Conservation (phyloP, 2,113 vertebrate species). For the Pelodiscus sinensis region DNA sequence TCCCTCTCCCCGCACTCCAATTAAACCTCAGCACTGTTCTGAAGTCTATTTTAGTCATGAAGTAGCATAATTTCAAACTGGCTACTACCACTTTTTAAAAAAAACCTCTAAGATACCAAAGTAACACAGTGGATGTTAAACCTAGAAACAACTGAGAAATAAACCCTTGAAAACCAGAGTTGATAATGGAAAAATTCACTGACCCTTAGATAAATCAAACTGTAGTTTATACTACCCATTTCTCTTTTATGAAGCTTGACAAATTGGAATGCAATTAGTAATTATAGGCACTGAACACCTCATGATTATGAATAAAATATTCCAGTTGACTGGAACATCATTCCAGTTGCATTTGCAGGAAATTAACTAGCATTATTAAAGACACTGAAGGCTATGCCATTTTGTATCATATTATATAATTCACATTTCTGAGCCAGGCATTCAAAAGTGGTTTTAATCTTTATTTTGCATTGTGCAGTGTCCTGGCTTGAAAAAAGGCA, state of each 20-base stretch:
- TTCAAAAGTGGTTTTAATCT: conserved; percentile 58
- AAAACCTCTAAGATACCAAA: conserved; percentile 9
- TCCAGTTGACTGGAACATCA: conserved; percentile 64
- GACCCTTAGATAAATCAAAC: conserved; percentile 37
- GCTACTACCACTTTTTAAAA: conserved; percentile 41
- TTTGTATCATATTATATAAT: conserved; percentile 67
- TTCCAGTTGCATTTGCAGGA: conserved; percentile 62
- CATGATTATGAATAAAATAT: conserved; percentile 70
- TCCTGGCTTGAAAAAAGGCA: background rate
- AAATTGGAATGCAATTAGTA: conserved; percentile 72
- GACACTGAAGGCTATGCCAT: conserved; percentile 61
- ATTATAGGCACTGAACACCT: conserved; percentile 71
- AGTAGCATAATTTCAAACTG: background rate
- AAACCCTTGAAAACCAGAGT: conserved; percentile 37
- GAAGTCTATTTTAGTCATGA: conserved; percentile 4
- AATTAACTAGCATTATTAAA: conserved; percentile 72
- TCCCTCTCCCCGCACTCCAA: background rate
- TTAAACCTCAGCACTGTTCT: background rate
- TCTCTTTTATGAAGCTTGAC: conserved; percentile 62
- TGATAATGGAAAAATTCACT: conserved; percentile 66
- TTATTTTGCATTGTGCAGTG: conserved; percentile 53
- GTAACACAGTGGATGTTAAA: conserved; percentile 13
- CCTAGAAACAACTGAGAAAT: background rate
- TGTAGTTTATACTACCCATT: conserved; percentile 42
- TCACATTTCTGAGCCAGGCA: conserved; percentile 65